A percentile compares a stretch with the other conserved stretches of the same genome.
phyloP scores from a whole-genome alignment of 1,140 invertebrate species.

The Zaprionus ornatus region DNA sequence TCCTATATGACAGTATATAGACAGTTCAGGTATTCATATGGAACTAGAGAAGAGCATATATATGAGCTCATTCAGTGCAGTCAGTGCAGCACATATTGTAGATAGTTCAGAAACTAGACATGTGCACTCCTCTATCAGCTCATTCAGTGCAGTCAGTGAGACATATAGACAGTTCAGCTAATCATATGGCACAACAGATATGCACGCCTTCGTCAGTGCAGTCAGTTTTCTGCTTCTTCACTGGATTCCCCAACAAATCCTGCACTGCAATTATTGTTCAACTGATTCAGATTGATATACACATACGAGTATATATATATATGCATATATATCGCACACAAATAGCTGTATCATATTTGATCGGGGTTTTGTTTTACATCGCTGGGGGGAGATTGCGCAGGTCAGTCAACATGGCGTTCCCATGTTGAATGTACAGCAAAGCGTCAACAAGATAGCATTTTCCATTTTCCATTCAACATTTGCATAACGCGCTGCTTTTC shows the following conservation, averaged over 20 bases:
- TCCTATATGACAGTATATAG: too few relatives aligned
- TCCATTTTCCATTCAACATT: slow-evolving; percentile 64
- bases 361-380: not conserved
- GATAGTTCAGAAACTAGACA: too few relatives aligned
- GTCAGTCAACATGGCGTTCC: slow-evolving; percentile 24
- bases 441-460: slow-evolving; percentile 65
- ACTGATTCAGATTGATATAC: slow-evolving; percentile 1
- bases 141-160: too few relatives aligned
- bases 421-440: slow-evolving; percentile 30
- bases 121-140: too few relatives aligned
- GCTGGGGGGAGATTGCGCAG: not conserved
- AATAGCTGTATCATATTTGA: slow-evolving; percentile 4
- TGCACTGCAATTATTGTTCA: not conserved
- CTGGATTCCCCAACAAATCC: not conserved
- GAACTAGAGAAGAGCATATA: too few relatives aligned
- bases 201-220: too few relatives aligned
- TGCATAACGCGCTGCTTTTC: slow-evolving; percentile 70
- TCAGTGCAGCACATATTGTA: too few relatives aligned
- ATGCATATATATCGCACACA: not conserved
- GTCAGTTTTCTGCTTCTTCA: not conserved
- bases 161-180: too few relatives aligned
- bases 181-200: too few relatives aligned
- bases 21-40: too few relatives aligned
- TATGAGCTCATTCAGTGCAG: too few relatives aligned
- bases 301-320: not conserved